Evolutionary conservation across 1,140 invertebrate species (phyloP), one percentile per base, ranked within the genome.

Genomic region (Melitaea cinxia): DNA sequence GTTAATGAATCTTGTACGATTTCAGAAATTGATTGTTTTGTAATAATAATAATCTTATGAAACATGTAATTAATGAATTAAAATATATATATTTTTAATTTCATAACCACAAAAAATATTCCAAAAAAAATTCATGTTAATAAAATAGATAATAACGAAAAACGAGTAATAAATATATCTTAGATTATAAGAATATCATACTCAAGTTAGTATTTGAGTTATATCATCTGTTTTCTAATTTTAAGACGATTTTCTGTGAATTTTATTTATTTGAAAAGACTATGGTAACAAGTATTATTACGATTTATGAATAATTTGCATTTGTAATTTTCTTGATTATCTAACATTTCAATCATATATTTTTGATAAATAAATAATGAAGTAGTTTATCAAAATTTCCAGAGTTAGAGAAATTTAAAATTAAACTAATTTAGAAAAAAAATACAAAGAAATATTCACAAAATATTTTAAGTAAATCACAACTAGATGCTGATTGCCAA

Each of bases 281-380:
- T 56, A 37, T 35, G 7, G 17, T 47, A 28, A 7, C 42, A 45
- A 56, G 37, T 56, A 56, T 56, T 56, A 56, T 56, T 56, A n/a
- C n/a, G n/a, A n/a, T n/a, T n/a, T n/a, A 45, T 42, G 12, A 28
- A 19, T 47, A 47, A 47, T 47, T 47, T 17, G 37, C 35, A 37
- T n/a, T n/a, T 14, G 1, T 37, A 14, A 9, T 33, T 26, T 26
- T 26, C 24, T 2, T 33, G 5, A 33, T 33, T 33, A n/a, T 37
- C 14, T 37, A n/a, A 14, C n/a, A 0, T 37, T 37, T 37, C 3
- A 14, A n/a, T 35, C 3, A 12, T n/a, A 26, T 26, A 4, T 26
- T 26, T 4, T 26, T 26, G n/a, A n/a, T n/a, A n/a, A n/a, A n/a
- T n/a, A n/a, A n/a, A n/a, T n/a, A n/a, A n/a, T n/a, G n/a, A n/a